Conservation (phyloP, 2,888 invertebrate species). For the Nomada fabriciana region DNA sequence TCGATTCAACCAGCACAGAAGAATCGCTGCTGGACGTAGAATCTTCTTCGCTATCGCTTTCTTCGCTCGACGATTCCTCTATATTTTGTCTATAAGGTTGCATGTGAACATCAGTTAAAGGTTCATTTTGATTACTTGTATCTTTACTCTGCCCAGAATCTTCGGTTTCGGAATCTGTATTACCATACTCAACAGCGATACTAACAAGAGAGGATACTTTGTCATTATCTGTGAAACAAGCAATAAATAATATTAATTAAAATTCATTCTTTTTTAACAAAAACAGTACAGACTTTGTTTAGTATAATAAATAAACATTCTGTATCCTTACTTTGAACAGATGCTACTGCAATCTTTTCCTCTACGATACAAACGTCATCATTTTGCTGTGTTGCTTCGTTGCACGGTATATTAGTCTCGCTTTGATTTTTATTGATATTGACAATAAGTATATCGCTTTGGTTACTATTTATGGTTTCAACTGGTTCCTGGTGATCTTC, state of each 20-base stretch:
- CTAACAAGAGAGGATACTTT: slow-evolving; percentile 60
- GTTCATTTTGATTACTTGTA: not conserved
- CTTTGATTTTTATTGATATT: not conserved
- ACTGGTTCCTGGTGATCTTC: not conserved
- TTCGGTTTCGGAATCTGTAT: slow-evolving; percentile 74
- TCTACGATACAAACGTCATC: slow-evolving; percentile 6
- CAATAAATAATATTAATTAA: not conserved
- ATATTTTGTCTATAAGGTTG: slow-evolving; percentile 49
- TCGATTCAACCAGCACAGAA: slow-evolving; percentile 20
- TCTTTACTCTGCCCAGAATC: slow-evolving; percentile 1
- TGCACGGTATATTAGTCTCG: not conserved
- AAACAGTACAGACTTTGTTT: not conserved
- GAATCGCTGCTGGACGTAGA: slow-evolving; percentile 59
- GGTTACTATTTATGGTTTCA: not conserved
- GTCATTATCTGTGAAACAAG: slow-evolving; percentile 25
- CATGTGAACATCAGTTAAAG: not conserved
- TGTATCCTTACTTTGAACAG: slow-evolving; percentile 15
- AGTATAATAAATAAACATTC: not conserved
- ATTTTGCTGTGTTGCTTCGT: not conserved
- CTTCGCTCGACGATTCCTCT: slow-evolving; percentile 72
- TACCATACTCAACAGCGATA: slow-evolving; percentile 76
- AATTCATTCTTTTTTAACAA: not conserved
- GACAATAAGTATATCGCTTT: not conserved
- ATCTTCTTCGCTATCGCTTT: slow-evolving; percentile 63
- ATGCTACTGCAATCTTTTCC: not conserved